These are phyloP conservation scores for Melanotaenia duboulayi DNA, from an alignment of 2,113 vertebrate species.

Conservation along the genomic window DNA sequence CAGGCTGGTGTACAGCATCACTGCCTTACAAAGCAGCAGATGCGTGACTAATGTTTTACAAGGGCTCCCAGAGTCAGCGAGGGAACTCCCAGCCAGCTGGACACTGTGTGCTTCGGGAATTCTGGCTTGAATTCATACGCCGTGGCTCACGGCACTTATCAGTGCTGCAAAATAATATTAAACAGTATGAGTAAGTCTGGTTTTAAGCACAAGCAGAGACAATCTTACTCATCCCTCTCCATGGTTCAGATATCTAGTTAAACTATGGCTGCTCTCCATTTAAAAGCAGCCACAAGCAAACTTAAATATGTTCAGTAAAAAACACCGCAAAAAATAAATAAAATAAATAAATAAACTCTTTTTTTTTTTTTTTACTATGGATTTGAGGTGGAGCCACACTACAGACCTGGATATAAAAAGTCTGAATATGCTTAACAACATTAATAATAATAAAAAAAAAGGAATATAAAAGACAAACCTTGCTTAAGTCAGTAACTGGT, in stretches of 20 bases:
- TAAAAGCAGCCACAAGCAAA: constrained; percentile 21
- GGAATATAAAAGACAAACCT: neutral
- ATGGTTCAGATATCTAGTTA: constrained; percentile 23
- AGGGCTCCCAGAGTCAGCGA: constrained; percentile 28
- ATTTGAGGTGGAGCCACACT: neutral
- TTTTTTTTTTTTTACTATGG: neutral
- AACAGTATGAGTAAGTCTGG: constrained; percentile 4
- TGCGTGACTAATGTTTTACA: constrained; percentile 42
- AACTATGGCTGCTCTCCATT: constrained; percentile 30
- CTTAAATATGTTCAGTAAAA: neutral
- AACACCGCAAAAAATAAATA: neutral
- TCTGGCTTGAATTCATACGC: constrained; percentile 18
- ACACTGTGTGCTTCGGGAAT: constrained; percentile 31
- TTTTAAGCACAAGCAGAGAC: constrained; percentile 26
- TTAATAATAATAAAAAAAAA: neutral
- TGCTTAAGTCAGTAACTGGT: constrained; percentile 12
- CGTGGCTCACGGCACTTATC: constrained; percentile 26
- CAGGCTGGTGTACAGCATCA: neutral
- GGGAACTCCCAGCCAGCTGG: constrained; percentile 64
- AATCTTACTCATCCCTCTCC: constrained; percentile 5
- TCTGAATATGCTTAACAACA: neutral
- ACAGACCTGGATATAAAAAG: neutral
- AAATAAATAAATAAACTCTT: too few relatives aligned
- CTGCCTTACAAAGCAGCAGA: constrained; percentile 43
- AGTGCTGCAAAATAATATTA: constrained; percentile 17